Evolutionary conservation across 2,797 vertebrate genomes (phyloP).

Genomic region (Zalophus californianus): DNA sequence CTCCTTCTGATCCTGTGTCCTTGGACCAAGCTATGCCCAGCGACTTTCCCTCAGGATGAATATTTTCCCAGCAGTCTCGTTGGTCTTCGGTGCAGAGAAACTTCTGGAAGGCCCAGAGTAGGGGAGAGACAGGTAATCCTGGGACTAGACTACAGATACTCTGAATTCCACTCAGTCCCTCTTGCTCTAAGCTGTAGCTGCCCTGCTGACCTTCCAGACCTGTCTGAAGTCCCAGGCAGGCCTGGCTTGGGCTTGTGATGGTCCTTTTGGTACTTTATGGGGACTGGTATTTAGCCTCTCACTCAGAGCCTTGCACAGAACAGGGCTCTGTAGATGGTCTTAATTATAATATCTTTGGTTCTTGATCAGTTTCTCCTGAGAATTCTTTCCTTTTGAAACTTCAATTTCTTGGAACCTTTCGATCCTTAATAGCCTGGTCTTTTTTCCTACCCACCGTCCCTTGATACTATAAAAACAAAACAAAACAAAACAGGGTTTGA

Average conservation of each 20-base stretch:
- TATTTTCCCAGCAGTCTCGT: not conserved
- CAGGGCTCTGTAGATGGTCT: not conserved
- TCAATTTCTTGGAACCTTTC: not conserved
- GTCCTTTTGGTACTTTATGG: not conserved
- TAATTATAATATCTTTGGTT: not conserved
- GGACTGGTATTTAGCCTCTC: not conserved
- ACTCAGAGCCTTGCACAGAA: not conserved
- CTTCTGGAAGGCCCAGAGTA: not conserved
- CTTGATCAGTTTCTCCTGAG: not conserved
- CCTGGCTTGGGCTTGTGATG: not conserved
- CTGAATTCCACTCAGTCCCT: not conserved
- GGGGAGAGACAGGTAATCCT: not conserved
- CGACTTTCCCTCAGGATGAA: not conserved
- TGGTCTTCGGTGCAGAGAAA: not conserved
- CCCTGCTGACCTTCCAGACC: not conserved
- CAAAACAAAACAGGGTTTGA: not conserved
- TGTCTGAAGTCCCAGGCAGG: not conserved
- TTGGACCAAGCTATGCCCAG: not conserved
- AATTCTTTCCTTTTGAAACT: slow-evolving; percentile 41
- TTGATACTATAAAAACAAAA: not conserved
- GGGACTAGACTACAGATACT: not conserved
- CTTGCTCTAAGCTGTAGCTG: not conserved
- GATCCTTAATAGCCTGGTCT: not conserved
- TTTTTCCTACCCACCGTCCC: not conserved
- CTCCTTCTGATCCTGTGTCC: not conserved